Percentiles rank a stretch among this genome's conserved stretches.
These are phyloP conservation scores for Galerucella pusilla DNA, from an alignment of 2,888 invertebrate genomes.

Conservation along the genomic window DNA sequence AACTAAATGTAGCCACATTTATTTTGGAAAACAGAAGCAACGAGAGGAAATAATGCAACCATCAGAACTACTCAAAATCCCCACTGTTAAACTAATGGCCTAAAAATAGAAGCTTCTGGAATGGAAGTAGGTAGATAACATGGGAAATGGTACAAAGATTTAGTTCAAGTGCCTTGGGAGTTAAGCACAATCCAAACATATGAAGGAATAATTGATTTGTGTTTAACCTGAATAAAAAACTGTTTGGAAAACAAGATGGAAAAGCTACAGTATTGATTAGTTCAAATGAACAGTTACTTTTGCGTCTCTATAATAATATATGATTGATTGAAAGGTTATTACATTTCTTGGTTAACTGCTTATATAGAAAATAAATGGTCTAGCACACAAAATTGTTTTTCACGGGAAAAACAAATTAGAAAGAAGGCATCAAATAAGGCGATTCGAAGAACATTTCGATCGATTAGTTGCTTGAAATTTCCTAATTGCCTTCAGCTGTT, in stretches of 20 bases:
- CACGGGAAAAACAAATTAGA: background rate
- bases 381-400: background rate
- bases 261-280: background rate
- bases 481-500: slow-evolving; percentile 10
- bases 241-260: background rate
- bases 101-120: too few relatives aligned
- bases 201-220: too few relatives aligned
- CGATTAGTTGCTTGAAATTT: slow-evolving; percentile 8
- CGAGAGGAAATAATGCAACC: too few relatives aligned
- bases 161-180: too few relatives aligned
- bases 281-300: background rate
- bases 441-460: background rate
- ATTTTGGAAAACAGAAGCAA: too few relatives aligned
- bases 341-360: slow-evolving; percentile 5
- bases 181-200: too few relatives aligned
- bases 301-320: background rate
- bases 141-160: too few relatives aligned
- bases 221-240: too few relatives aligned
- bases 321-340: background rate
- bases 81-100: too few relatives aligned
- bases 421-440: background rate
- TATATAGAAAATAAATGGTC: background rate
- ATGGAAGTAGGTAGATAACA: too few relatives aligned
- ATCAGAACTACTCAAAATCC: too few relatives aligned
- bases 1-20: too few relatives aligned